phyloP scores from a whole-genome alignment of 2,888 invertebrate genomes.

The Tridacna crocea region DNA sequence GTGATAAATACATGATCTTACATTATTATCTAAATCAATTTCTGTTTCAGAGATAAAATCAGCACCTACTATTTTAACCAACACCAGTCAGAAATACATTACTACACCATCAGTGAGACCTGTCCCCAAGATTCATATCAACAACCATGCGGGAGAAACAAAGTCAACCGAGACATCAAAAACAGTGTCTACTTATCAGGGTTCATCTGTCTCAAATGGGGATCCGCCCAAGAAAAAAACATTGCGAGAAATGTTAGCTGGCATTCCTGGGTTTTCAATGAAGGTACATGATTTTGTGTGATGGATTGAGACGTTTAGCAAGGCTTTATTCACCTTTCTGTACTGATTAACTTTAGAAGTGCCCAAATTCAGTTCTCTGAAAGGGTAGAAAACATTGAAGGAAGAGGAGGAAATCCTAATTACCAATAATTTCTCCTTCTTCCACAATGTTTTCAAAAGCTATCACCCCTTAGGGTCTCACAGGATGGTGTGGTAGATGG shows the following conservation, averaged over 20 bases:
- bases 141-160: slow-evolving; percentile 30
- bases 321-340: no score
- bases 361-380: no score
- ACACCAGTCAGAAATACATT: slow-evolving; percentile 13
- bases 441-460: neutral
- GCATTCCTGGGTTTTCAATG: slow-evolving; percentile 79
- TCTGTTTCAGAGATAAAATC: slow-evolving; percentile 28
- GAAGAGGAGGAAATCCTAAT: neutral
- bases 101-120: slow-evolving; percentile 26
- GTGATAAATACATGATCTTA: no score
- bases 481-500: no score
- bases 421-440: neutral
- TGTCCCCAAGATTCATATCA: slow-evolving; percentile 35
- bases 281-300: slow-evolving; percentile 61
- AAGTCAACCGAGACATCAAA: slow-evolving; percentile 4
- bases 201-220: slow-evolving; percentile 47
- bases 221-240: slow-evolving; percentile 64
- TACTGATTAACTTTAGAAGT: no score
- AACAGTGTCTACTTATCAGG: neutral
- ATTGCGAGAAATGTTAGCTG: slow-evolving; percentile 75
- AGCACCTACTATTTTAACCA: neutral
- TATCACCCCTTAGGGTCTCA: no score
- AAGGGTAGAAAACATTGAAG: neutral
- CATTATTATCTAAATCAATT: neutral
- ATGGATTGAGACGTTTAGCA: no score